Conservation (phyloP, 2,888 invertebrate species). For the Ophion ellenae region DNA sequence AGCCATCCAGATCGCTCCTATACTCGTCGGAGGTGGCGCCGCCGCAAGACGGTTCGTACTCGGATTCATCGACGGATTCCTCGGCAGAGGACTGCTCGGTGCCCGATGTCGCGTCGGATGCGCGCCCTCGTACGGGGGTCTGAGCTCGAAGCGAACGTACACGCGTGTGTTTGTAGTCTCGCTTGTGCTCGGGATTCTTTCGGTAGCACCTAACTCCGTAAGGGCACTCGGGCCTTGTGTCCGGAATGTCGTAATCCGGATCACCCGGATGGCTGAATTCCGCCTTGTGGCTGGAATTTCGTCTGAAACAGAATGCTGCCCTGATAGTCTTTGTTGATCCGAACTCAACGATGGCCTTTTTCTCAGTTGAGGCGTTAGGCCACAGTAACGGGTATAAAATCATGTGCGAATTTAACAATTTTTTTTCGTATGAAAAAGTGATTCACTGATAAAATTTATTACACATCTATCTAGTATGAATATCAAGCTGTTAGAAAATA, state of each 20-base stretch:
- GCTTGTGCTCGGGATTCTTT: slow-evolving; percentile 86
- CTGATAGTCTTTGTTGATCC: neutral
- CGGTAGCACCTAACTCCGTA: slow-evolving; percentile 86
- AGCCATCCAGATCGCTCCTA: slow-evolving; percentile 64
- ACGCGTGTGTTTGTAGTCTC: slow-evolving; percentile 83
- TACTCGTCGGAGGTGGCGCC: slow-evolving; percentile 70
- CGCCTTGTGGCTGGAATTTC: slow-evolving; percentile 86
- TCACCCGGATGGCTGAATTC: slow-evolving; percentile 88
- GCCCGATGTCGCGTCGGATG: slow-evolving; percentile 51
- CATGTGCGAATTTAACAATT: too few relatives aligned
- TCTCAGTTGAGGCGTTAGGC: too few relatives aligned
- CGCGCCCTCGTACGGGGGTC: slow-evolving; percentile 60
- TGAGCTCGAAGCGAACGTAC: slow-evolving; percentile 69
- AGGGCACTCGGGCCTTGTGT: slow-evolving; percentile 85
- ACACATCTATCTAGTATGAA: too few relatives aligned
- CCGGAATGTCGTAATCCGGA: slow-evolving; percentile 85
- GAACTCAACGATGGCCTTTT: too few relatives aligned
- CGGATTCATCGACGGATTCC: slow-evolving; percentile 80
- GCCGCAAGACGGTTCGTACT: slow-evolving; percentile 75
- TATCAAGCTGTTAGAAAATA: too few relatives aligned
- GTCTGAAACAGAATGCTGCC: slow-evolving; percentile 82
- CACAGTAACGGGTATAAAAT: too few relatives aligned
- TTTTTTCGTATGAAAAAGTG: too few relatives aligned
- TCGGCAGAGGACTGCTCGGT: slow-evolving; percentile 72
- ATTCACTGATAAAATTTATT: too few relatives aligned